These are phyloP conservation scores for Lepus timidus DNA, from an alignment of 2,113 vertebrate species.

Conservation along the genomic window DNA sequence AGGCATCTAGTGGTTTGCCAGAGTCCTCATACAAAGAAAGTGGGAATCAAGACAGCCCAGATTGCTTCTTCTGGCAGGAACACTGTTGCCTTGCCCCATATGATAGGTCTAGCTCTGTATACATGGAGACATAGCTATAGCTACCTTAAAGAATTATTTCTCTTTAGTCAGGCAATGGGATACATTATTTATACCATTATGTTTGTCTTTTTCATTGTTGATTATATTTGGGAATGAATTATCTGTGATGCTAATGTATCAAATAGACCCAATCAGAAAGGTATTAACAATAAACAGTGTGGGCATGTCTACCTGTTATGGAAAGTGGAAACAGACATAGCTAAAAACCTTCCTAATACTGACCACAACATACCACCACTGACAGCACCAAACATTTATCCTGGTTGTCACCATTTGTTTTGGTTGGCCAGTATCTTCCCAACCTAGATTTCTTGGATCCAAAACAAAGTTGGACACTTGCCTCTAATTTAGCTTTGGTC, in stretches of 20 bases:
- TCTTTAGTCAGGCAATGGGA: neutral
- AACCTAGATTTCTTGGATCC: neutral
- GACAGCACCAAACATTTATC: neutral
- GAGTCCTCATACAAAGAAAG: slow-evolving; percentile 59
- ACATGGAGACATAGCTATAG: neutral
- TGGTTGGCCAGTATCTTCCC: neutral
- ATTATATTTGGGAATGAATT: slow-evolving; percentile 27
- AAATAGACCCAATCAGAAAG: neutral
- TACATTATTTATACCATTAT: slow-evolving; percentile 6
- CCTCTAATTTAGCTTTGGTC: neutral
- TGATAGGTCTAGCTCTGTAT: slow-evolving; percentile 38
- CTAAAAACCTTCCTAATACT: neutral
- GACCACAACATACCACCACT: neutral
- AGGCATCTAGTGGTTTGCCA: slow-evolving; percentile 65
- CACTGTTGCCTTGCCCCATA: neutral
- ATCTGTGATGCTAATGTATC: neutral
- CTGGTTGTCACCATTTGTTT: neutral
- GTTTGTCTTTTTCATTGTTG: neutral
- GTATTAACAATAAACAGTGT: neutral
- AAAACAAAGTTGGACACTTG: neutral
- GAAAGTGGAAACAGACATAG: neutral
- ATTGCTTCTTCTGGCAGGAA: slow-evolving; percentile 61
- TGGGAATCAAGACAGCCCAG: slow-evolving; percentile 48
- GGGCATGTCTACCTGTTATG: neutral
- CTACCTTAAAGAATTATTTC: slow-evolving; percentile 16